Conservation (phyloP, 2,113 vertebrate genomes). For the Eidolon helvum region DNA sequence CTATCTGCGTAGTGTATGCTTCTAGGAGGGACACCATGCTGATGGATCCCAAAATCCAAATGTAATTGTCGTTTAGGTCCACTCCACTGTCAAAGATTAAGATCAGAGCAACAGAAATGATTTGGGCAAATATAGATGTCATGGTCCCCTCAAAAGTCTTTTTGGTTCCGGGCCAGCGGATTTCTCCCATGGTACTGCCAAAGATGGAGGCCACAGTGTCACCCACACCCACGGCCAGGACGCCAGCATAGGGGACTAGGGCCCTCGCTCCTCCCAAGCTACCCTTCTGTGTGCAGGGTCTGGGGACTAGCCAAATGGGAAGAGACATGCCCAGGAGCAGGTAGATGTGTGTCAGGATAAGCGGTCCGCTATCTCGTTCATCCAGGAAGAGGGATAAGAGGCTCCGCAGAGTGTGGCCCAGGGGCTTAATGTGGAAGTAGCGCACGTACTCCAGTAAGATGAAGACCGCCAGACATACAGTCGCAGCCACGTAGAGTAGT, state of each 20-base stretch:
- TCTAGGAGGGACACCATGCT: constrained; percentile 94
- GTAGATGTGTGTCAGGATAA: constrained; percentile 98
- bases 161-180: constrained; percentile 97
- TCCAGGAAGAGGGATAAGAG: constrained; percentile 95
- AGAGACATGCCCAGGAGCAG: constrained; percentile 96
- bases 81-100: constrained; percentile 93
- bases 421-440: constrained; percentile 93
- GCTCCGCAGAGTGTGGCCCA: constrained; percentile 91
- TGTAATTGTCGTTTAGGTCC: constrained; percentile 93
- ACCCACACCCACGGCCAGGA: constrained; percentile 95
- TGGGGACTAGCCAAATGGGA: constrained; percentile 95
- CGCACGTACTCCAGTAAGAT: constrained; percentile 93
- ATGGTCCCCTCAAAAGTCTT: constrained; percentile 98
- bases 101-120: constrained; percentile 95
- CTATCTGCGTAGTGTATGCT: constrained; percentile 96
- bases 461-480: constrained; percentile 90
- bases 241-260: constrained; percentile 93
- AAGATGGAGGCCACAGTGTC: constrained; percentile 95
- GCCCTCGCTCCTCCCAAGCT: constrained; percentile 87
- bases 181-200: constrained; percentile 94
- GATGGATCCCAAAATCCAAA: constrained; percentile 94
- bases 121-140: constrained; percentile 95
- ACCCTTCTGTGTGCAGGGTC: constrained; percentile 90
- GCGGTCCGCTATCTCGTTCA: constrained; percentile 95
- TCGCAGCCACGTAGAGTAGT: constrained; percentile 91